Evolutionary conservation across 2,888 invertebrate species (phyloP), one percentile per base, ranked within the genome.

Genomic region (Cephus spinipes): DNA sequence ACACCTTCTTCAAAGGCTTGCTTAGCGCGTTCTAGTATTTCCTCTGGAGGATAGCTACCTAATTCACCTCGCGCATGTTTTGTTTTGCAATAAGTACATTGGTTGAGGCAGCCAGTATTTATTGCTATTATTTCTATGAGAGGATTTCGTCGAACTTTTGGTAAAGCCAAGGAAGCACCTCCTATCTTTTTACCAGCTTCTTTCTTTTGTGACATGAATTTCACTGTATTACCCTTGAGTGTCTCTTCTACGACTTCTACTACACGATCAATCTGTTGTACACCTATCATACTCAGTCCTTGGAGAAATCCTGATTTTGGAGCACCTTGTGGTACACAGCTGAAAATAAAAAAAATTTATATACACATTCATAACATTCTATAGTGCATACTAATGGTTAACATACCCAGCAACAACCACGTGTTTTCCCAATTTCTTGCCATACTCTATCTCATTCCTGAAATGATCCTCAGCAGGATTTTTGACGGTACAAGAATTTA

Each of bases 41-140:
- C 97, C 74, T 96, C 96, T 0, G 97, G 96, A 0, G 95, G 94
- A 90, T 99, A 99, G 89, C 98, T 98, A 0, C 97, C 98, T n/a
- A 99, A 92, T 89, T 99, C 98, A 0, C 99, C 99, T 75, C 99
- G 92, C 0, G 99, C 99, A 91, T 98, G 98, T 89, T 98, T 99
- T 0, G 99, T 99, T 92, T 99, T 99, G 90, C 99, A 99, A 89
- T 99, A 99, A 0, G 99, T 99, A 91, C 99, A 99, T 88, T 98
- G 98, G 92, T 99, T 99, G 3, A 99, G 92, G 87, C 99, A 99
- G 0, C 98, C 98, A 0, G 98, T 98, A 91, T 98, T 98, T 74
- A 99, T 97, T 0, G 98, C 95, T 79, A 99, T 98, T 78, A 99
- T 99, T 93, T 99, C 99, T 79, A 99, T 96, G 0, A 99, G 93